Evolutionary conservation across 1,140 invertebrate species (phyloP).

Genomic region (Lepidotrigona ventralis): DNA sequence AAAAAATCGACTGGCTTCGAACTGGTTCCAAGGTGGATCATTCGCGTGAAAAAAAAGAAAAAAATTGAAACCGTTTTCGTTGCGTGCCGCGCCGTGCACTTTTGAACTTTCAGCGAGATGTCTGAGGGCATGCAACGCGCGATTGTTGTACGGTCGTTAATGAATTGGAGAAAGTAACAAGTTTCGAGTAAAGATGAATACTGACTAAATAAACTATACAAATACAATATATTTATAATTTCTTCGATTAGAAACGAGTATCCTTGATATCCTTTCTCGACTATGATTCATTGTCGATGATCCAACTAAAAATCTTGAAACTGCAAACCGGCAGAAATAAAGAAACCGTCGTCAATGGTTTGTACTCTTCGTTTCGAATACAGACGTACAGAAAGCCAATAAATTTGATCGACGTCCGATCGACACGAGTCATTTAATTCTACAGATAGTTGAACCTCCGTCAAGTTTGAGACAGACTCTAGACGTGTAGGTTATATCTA

Average conservation of each 20-base stretch:
- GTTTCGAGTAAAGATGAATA: not conserved
- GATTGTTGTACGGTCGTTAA: not conserved
- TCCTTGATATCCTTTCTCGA: no score
- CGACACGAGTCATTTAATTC: conserved; percentile 10
- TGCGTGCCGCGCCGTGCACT: not conserved
- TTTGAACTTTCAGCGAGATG: not conserved
- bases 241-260: not conserved
- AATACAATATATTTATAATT: not conserved
- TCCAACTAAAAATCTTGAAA: not conserved
- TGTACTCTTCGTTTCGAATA: not conserved
- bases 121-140: not conserved
- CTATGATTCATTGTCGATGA: no score
- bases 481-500: conserved; percentile 1
- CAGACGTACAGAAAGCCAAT: not conserved
- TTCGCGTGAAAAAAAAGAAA: not conserved
- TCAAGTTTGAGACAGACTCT: conserved; percentile 19
- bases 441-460: not conserved
- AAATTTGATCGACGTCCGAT: not conserved
- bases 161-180: not conserved
- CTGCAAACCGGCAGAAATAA: not conserved
- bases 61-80: not conserved
- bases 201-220: not conserved
- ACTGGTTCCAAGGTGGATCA: not conserved
- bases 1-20: not conserved
- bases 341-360: no score